These are phyloP conservation scores for Hydrozoanthus gracilis DNA, from an alignment of 92 coral and sea anemone genomes.

Conservation along the genomic window DNA sequence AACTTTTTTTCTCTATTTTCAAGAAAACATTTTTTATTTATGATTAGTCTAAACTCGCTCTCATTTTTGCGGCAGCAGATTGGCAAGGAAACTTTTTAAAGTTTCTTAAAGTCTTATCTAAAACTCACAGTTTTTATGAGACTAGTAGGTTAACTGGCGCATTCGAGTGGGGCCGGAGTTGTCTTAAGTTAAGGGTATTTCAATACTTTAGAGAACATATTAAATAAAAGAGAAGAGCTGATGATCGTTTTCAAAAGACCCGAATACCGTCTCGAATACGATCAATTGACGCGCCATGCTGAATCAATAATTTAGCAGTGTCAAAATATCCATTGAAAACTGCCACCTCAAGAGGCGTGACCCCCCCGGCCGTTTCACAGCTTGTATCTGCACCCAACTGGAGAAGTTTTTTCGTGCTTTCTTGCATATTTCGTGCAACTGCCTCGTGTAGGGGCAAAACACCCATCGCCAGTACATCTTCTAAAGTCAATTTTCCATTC, in stretches of 20 bases:
- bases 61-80: too few species aligned
- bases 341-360: conserved; percentile 83
- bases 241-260: neutral
- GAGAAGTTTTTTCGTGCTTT: conserved; percentile 66
- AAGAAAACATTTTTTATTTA: too few species aligned
- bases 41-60: too few species aligned
- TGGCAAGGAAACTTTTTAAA: too few species aligned
- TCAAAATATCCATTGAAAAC: conserved; percentile 85
- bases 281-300: conserved; percentile 86
- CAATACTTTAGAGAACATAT: too few species aligned
- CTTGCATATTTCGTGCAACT: conserved; percentile 69
- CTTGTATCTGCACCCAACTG: conserved; percentile 73
- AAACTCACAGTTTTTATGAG: too few species aligned
- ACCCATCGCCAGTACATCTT: conserved; percentile 61
- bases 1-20: too few species aligned
- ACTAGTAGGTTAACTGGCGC: too few species aligned
- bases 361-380: conserved; percentile 76
- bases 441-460: conserved; percentile 81
- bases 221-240: too few species aligned
- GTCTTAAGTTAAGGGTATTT: too few species aligned
- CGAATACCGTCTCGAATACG: conserved; percentile 82
- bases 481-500: conserved; percentile 56
- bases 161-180: too few species aligned
- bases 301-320: conserved; percentile 75
- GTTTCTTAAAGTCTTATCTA: too few species aligned